Conservation (phyloP, 2,113 vertebrate genomes). For the Hiodon alosoides region DNA sequence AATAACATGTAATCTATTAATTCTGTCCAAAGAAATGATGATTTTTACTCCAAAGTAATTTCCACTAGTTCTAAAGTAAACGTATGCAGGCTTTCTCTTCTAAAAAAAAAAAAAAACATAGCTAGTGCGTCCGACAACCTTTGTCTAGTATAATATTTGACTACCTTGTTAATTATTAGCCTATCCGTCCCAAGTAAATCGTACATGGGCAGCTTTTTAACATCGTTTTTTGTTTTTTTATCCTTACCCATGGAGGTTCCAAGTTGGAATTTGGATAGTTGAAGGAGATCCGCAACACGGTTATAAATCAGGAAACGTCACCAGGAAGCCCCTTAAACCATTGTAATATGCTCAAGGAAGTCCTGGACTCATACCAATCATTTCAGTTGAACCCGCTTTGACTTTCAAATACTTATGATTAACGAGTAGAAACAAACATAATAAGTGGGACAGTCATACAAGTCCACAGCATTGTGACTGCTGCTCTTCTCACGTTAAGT, state of each 20-base stretch:
- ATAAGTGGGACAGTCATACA: not conserved
- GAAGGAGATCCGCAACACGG: not conserved
- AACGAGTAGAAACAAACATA: not conserved
- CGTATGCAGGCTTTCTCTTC: not conserved
- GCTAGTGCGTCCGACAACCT: not conserved
- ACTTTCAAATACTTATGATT: not conserved
- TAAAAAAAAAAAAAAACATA: not conserved
- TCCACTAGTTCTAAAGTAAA: not conserved
- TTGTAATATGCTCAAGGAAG: slow-evolving; percentile 2
- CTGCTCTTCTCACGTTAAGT: too few species aligned
- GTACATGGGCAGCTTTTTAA: too few species aligned
- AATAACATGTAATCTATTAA: not conserved
- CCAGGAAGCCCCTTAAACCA: not conserved
- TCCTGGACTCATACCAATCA: not conserved
- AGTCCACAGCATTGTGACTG: not conserved
- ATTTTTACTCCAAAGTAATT: not conserved
- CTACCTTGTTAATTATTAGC: slow-evolving; percentile 11
- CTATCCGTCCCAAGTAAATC: not conserved
- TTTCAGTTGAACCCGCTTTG: not conserved
- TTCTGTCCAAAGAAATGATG: too few species aligned
- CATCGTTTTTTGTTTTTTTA: too few species aligned
- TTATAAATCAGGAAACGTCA: not conserved
- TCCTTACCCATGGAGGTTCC: too few species aligned
- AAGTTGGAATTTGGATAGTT: not conserved
- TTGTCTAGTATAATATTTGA: slow-evolving; percentile 1